Evolutionary conservation across 2,797 vertebrate genomes (phyloP).

Genomic region (Sebastes itinus): DNA sequence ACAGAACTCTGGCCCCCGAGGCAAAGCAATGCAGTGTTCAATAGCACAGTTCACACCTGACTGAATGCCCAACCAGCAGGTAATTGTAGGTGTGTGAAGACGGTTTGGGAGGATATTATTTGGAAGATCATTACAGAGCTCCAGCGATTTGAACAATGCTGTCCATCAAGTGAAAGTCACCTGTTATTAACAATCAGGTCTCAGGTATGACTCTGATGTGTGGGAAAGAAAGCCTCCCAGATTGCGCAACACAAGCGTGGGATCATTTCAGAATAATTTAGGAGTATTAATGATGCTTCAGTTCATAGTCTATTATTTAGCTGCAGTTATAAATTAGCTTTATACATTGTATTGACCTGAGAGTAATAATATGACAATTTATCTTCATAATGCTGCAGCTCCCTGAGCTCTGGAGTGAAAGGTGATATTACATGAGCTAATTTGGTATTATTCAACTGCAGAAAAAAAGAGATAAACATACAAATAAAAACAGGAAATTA

Average conservation of each 20-base stretch:
- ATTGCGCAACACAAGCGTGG: not conserved
- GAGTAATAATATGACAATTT: slow-evolving; percentile 7
- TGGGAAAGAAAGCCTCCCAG: slow-evolving; percentile 50
- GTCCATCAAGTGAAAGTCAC: slow-evolving; percentile 71
- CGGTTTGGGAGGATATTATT: slow-evolving; percentile 65
- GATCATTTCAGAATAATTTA: not conserved
- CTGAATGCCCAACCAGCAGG: slow-evolving; percentile 63
- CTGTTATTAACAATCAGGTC: slow-evolving; percentile 50
- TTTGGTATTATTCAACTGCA: not conserved
- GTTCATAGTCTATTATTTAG: not conserved
- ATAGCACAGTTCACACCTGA: slow-evolving; percentile 78
- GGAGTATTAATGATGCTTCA: not conserved
- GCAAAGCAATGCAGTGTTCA: slow-evolving; percentile 55
- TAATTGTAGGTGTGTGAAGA: slow-evolving; percentile 74
- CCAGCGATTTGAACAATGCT: slow-evolving; percentile 76
- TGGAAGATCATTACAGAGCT: slow-evolving; percentile 70
- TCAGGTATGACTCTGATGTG: slow-evolving; percentile 42
- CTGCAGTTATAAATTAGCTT: not conserved
- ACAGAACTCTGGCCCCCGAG: slow-evolving; percentile 61
- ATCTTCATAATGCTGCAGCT: not conserved
- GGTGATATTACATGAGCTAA: not conserved
- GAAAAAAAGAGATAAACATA: not conserved
- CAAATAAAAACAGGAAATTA: slow-evolving; percentile 1
- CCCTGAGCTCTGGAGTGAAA: slow-evolving; percentile 11
- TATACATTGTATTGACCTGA: not conserved